Base-by-base conservation (phyloP, 2,888 invertebrate species). In the Caenorhabditis sp. region DNA sequence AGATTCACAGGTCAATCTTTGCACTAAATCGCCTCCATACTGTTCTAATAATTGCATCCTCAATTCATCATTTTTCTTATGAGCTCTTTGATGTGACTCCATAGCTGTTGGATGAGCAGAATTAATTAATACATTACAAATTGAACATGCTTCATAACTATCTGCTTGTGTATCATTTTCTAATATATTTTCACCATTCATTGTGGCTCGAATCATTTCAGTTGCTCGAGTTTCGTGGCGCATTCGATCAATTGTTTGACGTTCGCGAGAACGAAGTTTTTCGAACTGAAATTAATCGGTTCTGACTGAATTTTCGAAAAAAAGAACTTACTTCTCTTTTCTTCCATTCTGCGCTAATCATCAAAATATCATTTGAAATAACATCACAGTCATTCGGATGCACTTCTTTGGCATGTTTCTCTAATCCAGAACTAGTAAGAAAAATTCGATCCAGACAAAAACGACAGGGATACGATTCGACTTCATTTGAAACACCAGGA, bases 381-480 rank as follows among this genome's bases (percentile, higher is more conserved):
- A 80, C 67, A 20, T 54, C 23, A 4, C 82, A 25, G 27, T 78
- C 59, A n/a, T 80, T 73, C 14, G 64, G 67, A 63, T 85, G 85
- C 23, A 38, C 14, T 36, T 68, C 71, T 50, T 60, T 71, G 25
- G 71, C 77, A 69, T 85, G 85, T 38, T 76, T 71, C 74, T 83
- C 81, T 26, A 85, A 67, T 25, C 83, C 83, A 8, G 63, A 67
- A 5, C 70, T 59, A 21, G 85, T 85, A 53, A 85, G 67, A 66
- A 84, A 85, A 17, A 85, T 70, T 26, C 76, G 68, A 14, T 85
- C 81, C 3, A 64, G 54, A 62, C 85, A 85, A 50, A 70, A 77
- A 57, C 71, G 62, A 52, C 85, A 85, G 2, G 85, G 85, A 70
- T 83, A 85, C 1, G 80, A 79, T 63, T 85, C 85, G 1, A 85